Conservation (phyloP, 2,888 invertebrate genomes). For the Epirrhoe alternata region DNA sequence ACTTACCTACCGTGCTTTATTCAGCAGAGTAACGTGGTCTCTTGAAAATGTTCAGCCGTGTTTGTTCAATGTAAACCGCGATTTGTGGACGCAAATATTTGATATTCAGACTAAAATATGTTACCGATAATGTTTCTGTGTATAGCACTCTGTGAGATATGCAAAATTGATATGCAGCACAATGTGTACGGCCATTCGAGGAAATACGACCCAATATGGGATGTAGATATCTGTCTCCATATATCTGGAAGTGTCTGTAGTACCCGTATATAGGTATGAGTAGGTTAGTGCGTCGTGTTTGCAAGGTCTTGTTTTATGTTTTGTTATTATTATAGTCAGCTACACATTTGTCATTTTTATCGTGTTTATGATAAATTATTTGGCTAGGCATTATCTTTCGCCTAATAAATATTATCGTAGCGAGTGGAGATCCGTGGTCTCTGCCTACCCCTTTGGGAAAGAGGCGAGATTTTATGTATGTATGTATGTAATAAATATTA, state of each 20-base stretch:
- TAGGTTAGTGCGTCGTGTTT: slow-evolving; percentile 37
- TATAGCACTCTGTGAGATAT: slow-evolving; percentile 47
- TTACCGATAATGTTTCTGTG: slow-evolving; percentile 46
- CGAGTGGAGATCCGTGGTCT: too few species aligned
- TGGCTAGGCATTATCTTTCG: background rate
- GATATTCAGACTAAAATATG: slow-evolving; percentile 45
- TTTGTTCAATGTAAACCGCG: slow-evolving; percentile 36
- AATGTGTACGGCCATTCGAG: slow-evolving; percentile 46
- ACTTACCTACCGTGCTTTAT: slow-evolving; percentile 1
- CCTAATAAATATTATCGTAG: too few species aligned
- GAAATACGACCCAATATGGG: slow-evolving; percentile 49
- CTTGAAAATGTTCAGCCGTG: slow-evolving; percentile 19
- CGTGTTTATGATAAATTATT: background rate
- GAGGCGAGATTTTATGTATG: too few species aligned
- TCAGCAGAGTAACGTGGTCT: slow-evolving; percentile 10
- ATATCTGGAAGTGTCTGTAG: slow-evolving; percentile 44
- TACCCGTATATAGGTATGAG: slow-evolving; percentile 39
- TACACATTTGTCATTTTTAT: slow-evolving; percentile 25
- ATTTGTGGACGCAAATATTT: slow-evolving; percentile 40
- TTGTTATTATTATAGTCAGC: slow-evolving; percentile 28
- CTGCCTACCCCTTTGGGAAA: too few species aligned
- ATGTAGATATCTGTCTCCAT: slow-evolving; percentile 48
- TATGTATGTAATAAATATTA: background rate
- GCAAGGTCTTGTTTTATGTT: slow-evolving; percentile 28
- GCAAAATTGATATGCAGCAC: slow-evolving; percentile 48